These are phyloP conservation scores for Stenotaenia linearis DNA, from an alignment of 2,888 invertebrate genomes.

Conservation along the genomic window DNA sequence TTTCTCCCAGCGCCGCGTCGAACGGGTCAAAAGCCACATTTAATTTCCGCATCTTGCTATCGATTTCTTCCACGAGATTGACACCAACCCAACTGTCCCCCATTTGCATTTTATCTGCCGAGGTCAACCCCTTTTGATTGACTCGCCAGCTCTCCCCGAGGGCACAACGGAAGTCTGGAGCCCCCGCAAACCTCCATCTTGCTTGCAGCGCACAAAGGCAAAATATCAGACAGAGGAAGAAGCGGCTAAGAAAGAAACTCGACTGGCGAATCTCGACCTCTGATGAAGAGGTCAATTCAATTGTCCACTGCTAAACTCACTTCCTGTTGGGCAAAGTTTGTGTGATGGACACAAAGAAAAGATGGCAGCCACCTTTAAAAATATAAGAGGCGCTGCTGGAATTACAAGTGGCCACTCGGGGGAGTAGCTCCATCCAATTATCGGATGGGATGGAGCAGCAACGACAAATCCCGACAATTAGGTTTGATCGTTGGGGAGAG, in stretches of 20 bases:
- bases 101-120: slow-evolving; percentile 1
- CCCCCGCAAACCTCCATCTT: background rate
- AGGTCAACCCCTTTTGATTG: slow-evolving; percentile 12
- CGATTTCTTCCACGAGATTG: slow-evolving; percentile 1
- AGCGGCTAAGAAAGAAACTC: background rate
- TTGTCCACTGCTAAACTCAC: slow-evolving; percentile 2
- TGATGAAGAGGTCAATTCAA: slow-evolving; percentile 6
- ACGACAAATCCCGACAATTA: slow-evolving; percentile 15
- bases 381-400: background rate
- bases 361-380: slow-evolving; percentile 11
- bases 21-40: background rate
- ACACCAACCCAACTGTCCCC: background rate
- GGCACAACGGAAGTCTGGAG: background rate
- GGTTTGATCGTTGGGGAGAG: background rate
- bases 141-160: background rate
- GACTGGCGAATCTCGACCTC: background rate
- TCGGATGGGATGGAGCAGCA: background rate
- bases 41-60: background rate
- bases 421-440: slow-evolving; percentile 12
- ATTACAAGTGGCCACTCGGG: slow-evolving; percentile 10
- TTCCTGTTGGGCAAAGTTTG: slow-evolving; percentile 9
- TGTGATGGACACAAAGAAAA: slow-evolving; percentile 19
- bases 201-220: background rate
- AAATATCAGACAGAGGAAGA: background rate
- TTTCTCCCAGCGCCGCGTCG: background rate